These are phyloP conservation scores for Protonemura montana DNA, from an alignment of 2,888 invertebrate genomes.

Conservation along the genomic window DNA sequence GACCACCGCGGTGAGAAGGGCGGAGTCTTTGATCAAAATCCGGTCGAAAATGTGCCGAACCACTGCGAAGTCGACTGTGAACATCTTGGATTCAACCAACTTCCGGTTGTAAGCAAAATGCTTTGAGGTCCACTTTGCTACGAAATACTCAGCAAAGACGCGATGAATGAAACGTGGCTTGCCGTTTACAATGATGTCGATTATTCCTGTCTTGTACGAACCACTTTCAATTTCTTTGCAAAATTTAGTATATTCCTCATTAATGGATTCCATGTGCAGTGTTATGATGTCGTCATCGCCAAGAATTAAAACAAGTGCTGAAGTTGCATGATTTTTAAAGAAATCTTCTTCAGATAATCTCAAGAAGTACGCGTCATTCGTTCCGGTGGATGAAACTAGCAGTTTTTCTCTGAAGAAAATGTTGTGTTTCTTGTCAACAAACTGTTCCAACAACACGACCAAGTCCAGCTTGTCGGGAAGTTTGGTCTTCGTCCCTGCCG, in stretches of 20 bases:
- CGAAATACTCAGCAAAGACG: conserved; percentile 47
- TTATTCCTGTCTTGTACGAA: conserved; percentile 37
- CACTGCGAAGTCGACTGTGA: conserved; percentile 31
- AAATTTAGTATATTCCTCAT: not conserved
- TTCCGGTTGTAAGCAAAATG: conserved; percentile 25
- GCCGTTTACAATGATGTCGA: conserved; percentile 25
- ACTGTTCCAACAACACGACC: not conserved
- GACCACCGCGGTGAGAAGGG: conserved; percentile 39
- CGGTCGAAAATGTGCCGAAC: conserved; percentile 43
- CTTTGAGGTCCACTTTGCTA: conserved; percentile 40
- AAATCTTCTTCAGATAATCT: not conserved
- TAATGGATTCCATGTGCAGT: not conserved
- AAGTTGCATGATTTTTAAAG: not conserved
- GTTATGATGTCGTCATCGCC: not conserved
- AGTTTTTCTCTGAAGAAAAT: not conserved
- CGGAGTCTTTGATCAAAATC: conserved; percentile 23
- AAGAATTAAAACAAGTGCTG: not conserved
- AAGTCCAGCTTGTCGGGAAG: not conserved
- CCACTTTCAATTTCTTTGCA: conserved; percentile 26
- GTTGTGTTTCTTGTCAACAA: not conserved
- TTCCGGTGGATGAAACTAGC: not conserved
- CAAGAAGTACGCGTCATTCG: not conserved
- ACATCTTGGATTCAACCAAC: conserved; percentile 28
- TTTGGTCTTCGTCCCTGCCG: not conserved
- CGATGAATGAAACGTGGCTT: conserved; percentile 43